These are phyloP conservation scores for Drosophila repleta DNA, from an alignment of 1,140 invertebrate species.

Conservation along the genomic window DNA sequence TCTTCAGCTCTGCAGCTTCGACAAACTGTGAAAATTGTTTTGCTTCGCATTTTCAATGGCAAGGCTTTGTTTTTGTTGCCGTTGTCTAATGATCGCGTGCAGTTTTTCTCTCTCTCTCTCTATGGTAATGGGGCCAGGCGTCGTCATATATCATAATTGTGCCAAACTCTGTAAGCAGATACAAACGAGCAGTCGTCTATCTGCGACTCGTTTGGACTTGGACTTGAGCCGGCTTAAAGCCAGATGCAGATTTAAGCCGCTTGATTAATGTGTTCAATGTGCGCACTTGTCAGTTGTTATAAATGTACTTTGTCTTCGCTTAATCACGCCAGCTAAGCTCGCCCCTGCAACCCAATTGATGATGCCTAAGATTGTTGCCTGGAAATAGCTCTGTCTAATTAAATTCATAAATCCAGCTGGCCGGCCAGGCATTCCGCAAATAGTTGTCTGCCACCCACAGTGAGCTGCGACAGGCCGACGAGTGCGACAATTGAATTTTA, in stretches of 20 bases:
- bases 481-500: slow-evolving; percentile 75
- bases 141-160: slow-evolving; percentile 80
- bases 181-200: slow-evolving; percentile 50
- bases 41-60: slow-evolving; percentile 70
- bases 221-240: slow-evolving; percentile 25
- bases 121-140: slow-evolving; percentile 59
- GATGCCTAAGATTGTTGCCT: slow-evolving; percentile 2
- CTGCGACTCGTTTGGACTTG: slow-evolving; percentile 40
- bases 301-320: slow-evolving; percentile 48
- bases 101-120: slow-evolving; percentile 68
- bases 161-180: slow-evolving; percentile 70
- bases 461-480: slow-evolving; percentile 15
- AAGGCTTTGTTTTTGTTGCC: slow-evolving; percentile 62
- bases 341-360: slow-evolving; percentile 26
- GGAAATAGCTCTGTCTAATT: slow-evolving; percentile 3
- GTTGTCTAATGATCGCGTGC: slow-evolving; percentile 80
- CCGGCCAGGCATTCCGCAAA: slow-evolving; percentile 6
- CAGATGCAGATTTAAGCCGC: slow-evolving; percentile 64
- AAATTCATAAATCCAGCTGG: neutral
- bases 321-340: slow-evolving; percentile 60
- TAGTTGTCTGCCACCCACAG: slow-evolving; percentile 60
- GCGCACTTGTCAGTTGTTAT: slow-evolving; percentile 68
- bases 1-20: slow-evolving; percentile 13
- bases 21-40: slow-evolving; percentile 53
- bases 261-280: slow-evolving; percentile 66